phyloP scores from a whole-genome alignment of 2,888 invertebrate genomes.

The Orchesella flavescens region DNA sequence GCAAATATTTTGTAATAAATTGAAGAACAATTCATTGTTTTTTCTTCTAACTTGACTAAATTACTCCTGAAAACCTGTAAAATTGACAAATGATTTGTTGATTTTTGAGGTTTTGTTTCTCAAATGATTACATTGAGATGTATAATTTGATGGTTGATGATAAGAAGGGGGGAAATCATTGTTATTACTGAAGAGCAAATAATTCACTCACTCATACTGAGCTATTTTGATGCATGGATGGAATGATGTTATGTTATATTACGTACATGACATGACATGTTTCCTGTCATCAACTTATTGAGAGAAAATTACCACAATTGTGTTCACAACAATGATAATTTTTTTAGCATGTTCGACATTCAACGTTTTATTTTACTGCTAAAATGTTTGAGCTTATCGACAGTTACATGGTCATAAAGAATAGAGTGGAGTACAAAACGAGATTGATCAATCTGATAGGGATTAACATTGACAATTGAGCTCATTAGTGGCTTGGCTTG shows the following conservation, averaged over 20 bases:
- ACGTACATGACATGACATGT: background rate
- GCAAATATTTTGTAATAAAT: no score
- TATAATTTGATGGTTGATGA: constrained; percentile 42
- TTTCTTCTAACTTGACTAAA: constrained; percentile 11
- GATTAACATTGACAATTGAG: constrained; percentile 57
- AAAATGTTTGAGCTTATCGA: constrained; percentile 26
- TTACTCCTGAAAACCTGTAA: constrained; percentile 39
- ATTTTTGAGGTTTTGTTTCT: constrained; percentile 38
- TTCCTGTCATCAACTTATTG: constrained; percentile 28
- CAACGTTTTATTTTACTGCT: constrained; percentile 32
- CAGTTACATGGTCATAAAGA: background rate
- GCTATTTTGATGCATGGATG: background rate
- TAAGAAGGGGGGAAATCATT: constrained; percentile 23
- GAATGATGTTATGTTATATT: background rate
- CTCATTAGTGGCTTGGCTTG: constrained; percentile 47
- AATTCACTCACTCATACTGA: constrained; percentile 21
- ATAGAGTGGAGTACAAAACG: background rate
- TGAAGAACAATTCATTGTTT: constrained; percentile 26
- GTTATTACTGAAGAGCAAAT: constrained; percentile 19
- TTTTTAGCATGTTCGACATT: constrained; percentile 45
- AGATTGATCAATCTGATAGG: constrained; percentile 54
- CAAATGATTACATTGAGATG: background rate
- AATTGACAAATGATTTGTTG: constrained; percentile 48
- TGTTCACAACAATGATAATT: constrained; percentile 30
- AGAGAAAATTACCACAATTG: constrained; percentile 21